These are phyloP conservation scores for Pica pica DNA, from an alignment of 2,113 vertebrate species.

Conservation along the genomic window DNA sequence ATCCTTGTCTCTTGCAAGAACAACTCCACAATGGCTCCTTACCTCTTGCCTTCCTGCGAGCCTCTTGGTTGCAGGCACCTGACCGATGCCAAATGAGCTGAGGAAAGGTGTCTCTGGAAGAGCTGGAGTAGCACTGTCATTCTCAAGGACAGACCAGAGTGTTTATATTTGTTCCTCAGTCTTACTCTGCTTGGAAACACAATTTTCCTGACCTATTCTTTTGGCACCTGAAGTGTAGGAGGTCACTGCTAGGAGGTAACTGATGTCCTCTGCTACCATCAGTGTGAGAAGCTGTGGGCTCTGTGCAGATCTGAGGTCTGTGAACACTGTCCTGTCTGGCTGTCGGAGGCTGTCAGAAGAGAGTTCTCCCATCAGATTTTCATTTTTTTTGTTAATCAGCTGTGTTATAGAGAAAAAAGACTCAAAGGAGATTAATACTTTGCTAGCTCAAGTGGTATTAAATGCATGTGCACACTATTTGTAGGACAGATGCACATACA, in stretches of 20 bases:
- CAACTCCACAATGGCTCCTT: neutral
- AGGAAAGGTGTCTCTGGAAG: neutral
- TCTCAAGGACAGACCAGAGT: neutral
- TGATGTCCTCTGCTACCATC: neutral
- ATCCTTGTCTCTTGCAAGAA: neutral
- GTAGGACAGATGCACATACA: neutral
- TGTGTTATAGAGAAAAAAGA: neutral
- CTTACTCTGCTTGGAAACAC: neutral
- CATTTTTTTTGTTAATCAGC: neutral
- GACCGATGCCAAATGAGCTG: neutral
- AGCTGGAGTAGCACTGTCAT: neutral
- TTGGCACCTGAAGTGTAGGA: neutral
- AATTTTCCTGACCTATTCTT: neutral
- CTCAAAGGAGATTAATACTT: neutral
- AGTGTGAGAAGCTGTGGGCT: neutral
- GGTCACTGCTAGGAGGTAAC: neutral
- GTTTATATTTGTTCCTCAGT: neutral
- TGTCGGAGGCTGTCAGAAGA: neutral
- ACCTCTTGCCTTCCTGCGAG: neutral
- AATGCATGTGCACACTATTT: neutral
- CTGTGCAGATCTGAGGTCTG: neutral
- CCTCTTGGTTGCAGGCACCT: neutral
- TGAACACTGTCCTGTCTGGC: neutral
- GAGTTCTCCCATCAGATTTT: neutral
- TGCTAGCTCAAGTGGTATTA: neutral